Evolutionary conservation across 2,888 invertebrate genomes (phyloP), one percentile per base, ranked within the genome.

Genomic region (Axea sp.): DNA sequence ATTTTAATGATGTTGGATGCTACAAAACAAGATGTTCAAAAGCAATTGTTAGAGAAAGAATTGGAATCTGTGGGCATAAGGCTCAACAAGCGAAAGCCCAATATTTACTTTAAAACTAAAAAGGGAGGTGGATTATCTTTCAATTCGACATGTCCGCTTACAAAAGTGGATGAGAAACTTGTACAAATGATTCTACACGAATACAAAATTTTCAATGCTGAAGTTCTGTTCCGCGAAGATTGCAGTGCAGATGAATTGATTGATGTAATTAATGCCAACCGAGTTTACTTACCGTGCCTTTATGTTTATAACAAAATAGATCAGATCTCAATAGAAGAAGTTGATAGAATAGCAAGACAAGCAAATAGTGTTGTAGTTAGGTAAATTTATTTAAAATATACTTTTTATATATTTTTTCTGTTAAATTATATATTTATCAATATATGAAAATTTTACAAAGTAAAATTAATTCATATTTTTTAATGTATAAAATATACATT

Each of bases 241-340:
- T 96, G 95, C 85, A 93, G 93, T 0, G 93, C 96, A 0, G 99
- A 99, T 88, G 99, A 99, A 84, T 91, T 99, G 83, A 99, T 99
- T 78, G 99, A 99, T 89, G 98, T 99, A 51, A 97, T 99, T 79
- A 94, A 96, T 47, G 98, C 95, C 5, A 98, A 97, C 89, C 92
- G 98, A 76, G 86, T 86, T 62, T 77, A 77, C 51, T 90, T 99
- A 85, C 97, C 98, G 53, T 99, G 99, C 88, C 89, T 99, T 57
- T 99, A 99, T 89, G 97, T 99, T 57, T 99, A 99, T 90, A 99
- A 99, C 89, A 99, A 99, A 91, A 97, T 99, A 81, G 99, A 99
- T 92, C 98, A 99, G 90, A 96, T 99, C 83, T 96, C 98, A 47
- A 97, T 99, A 78, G 99, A 99, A 89, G 98, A 99, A 89, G 97